A percentile compares a stretch with the other conserved stretches of the same genome.
These are phyloP conservation scores for Ostrea denselamellosa DNA, from an alignment of 1,140 invertebrate species.

Conservation along the genomic window DNA sequence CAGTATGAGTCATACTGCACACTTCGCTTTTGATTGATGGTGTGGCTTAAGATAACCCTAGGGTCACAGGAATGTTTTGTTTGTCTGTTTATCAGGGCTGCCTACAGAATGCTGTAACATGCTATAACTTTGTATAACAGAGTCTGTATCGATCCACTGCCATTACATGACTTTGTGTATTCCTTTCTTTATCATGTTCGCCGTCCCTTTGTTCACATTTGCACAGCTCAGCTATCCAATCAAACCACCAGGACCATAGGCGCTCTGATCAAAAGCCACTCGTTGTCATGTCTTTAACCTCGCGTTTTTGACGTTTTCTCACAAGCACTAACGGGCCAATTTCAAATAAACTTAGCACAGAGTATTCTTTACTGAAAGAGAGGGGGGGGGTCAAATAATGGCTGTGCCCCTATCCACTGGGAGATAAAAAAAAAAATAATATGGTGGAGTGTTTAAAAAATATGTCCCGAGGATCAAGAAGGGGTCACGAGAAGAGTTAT, in stretches of 20 bases:
- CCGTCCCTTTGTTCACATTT: not conserved
- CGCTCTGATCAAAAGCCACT: not conserved
- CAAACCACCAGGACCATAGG: too few relatives aligned
- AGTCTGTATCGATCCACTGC: not conserved
- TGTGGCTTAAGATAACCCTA: conserved; percentile 8
- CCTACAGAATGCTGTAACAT: not conserved
- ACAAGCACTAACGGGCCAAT: not conserved
- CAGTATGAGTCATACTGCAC: conserved; percentile 26
- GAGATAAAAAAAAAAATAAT: too few relatives aligned
- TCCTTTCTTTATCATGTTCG: not conserved
- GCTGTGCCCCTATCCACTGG: too few relatives aligned
- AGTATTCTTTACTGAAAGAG: too few relatives aligned
- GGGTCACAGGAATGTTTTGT: conserved; percentile 32
- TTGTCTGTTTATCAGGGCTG: conserved; percentile 14
- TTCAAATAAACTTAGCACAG: too few relatives aligned
- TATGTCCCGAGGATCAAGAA: too few relatives aligned
- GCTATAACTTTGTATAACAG: not conserved
- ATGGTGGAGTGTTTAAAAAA: too few relatives aligned
- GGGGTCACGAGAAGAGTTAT: too few relatives aligned
- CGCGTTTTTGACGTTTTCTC: not conserved
- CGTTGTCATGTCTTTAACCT: too few relatives aligned
- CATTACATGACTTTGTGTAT: not conserved
- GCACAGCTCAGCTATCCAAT: not conserved
- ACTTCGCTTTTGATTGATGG: conserved; percentile 35
- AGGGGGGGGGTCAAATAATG: too few relatives aligned